A percentile compares a stretch with the other conserved stretches of the same genome.
Evolutionary conservation across 1,140 invertebrate genomes (phyloP).

Genomic region (Caerostris extrusa): DNA sequence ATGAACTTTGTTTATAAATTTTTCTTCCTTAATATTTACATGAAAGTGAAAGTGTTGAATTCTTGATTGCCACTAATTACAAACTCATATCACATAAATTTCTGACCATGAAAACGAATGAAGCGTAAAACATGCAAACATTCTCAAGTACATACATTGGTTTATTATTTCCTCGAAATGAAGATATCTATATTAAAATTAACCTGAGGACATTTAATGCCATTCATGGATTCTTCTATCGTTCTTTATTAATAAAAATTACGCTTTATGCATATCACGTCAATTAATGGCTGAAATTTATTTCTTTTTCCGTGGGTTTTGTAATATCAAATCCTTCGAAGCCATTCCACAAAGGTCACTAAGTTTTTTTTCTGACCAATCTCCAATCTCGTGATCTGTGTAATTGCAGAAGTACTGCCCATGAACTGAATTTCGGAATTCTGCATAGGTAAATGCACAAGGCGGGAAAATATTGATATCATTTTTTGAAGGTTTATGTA

Average conservation of each 20-base stretch:
- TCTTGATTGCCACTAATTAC: too few relatives aligned
- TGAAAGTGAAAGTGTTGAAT: too few relatives aligned
- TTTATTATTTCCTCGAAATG: too few relatives aligned
- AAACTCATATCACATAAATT: too few relatives aligned
- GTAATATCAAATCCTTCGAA: background rate
- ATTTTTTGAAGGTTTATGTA: slow-evolving; percentile 39
- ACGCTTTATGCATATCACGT: background rate
- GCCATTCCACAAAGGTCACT: background rate
- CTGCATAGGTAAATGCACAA: background rate
- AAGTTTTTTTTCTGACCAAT: background rate
- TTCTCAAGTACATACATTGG: too few relatives aligned
- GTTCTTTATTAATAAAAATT: background rate
- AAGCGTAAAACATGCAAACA: too few relatives aligned
- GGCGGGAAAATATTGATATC: slow-evolving; percentile 38
- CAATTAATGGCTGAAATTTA: slow-evolving; percentile 7
- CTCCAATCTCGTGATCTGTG: background rate
- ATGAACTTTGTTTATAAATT: too few relatives aligned
- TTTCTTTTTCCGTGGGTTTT: background rate
- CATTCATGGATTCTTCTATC: too few relatives aligned
- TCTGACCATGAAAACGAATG: too few relatives aligned
- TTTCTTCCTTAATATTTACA: too few relatives aligned
- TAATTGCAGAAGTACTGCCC: background rate
- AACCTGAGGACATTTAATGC: too few relatives aligned
- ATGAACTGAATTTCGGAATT: slow-evolving; percentile 36
- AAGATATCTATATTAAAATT: too few relatives aligned